Base-by-base conservation (phyloP, 2,888 invertebrate species). In the Ischnura elegans region DNA sequence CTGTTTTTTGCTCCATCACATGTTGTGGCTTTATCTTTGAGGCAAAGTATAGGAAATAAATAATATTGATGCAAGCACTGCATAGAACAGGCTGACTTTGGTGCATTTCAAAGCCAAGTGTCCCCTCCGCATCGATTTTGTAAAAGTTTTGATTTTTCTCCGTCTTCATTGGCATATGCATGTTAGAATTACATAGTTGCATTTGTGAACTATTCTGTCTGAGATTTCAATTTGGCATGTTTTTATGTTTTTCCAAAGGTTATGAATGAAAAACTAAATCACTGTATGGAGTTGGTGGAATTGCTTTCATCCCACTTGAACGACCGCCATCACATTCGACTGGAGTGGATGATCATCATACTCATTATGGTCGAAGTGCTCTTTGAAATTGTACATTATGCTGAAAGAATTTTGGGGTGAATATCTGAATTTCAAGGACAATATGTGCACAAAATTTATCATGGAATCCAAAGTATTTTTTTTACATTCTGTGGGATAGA, bases 341-440 rank as follows among this genome's bases (percentile, higher is more conserved):
- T 99, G 0, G 99, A 99, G 96, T 99, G 99, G 99, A 99, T 99
- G 98, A 99, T 99, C 94, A 99, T 99, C 94, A 97, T 98, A 43
- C 97, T 99, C 76, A 99, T 99, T 96, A 97, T 99, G 97, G 98
- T 99, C 0, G 99, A 99, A 96, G 99, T 99, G 29, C 97, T 97
- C 94, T 98, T 98, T 96, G 98, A 98, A 96, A 96, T 97, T 93
- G 96, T 98, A 93, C 98, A 98, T 95, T 97, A 97, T 95, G 96
- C 97, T 85, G 98, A 98, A 95, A 96, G 97, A 95, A 98, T 93
- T 66, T 93, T 86, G 42, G 90, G 90, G 61, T 90, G 43, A 90
- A 90, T 6, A 10, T 8, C 13, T 76, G 19, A 2, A 51, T 36
- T 66, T 66, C 36, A 29, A 29, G 8, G 36, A 13, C 10, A 25